Evolutionary conservation across 2,797 vertebrate species (phyloP), one percentile per base, ranked within the genome.

Genomic region (Phoxinus dragarum): DNA sequence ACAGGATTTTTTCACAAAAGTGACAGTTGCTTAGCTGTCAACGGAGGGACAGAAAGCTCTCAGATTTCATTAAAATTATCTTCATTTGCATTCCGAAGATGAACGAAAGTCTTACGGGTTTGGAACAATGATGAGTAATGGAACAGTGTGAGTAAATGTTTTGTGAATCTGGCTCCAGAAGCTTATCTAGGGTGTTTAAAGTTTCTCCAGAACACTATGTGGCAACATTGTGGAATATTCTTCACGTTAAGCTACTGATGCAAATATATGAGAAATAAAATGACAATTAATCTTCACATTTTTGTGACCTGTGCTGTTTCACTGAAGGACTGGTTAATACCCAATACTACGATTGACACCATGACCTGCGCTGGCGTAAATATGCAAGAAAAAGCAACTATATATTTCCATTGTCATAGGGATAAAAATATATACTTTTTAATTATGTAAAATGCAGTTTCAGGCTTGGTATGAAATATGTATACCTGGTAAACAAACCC

Each of bases 391-490:
- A 34, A 34, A 21, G 44, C 16, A 52, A 27, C 16, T 34, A 75
- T 31, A 75, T 75, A 34, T 21, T 54, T 3, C 47, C 31, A 34
- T 75, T 36, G 44, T 75, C 31, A 21, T 6, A 21, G 17, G 47
- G 73, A 75, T 47, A 52, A 31, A 49, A 19, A 74, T 12, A 34
- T 27, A 47, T 54, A 6, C 5, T 52, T 47, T 73, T 75, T 23
- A 75, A 54, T 75, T 34, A 59, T 56, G 52, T 19, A 40, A 59
- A 56, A 76, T 38, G 74, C 34, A 38, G 49, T 56, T 77, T 77
- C 36, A 16, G 36, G 34, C 34, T 31, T 49, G n/a, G 42, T 44
- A 75, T 5, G 42, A 31, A 36, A 75, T 75, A 54, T 52, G 36
- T 34, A 52, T 34, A 47, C 47, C 72, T 40, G 34, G 21, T 40